Percentiles rank a stretch among this genome's conserved stretches.
phyloP scores from a whole-genome alignment of 2,888 invertebrate species.

The Ellobium chinense region DNA sequence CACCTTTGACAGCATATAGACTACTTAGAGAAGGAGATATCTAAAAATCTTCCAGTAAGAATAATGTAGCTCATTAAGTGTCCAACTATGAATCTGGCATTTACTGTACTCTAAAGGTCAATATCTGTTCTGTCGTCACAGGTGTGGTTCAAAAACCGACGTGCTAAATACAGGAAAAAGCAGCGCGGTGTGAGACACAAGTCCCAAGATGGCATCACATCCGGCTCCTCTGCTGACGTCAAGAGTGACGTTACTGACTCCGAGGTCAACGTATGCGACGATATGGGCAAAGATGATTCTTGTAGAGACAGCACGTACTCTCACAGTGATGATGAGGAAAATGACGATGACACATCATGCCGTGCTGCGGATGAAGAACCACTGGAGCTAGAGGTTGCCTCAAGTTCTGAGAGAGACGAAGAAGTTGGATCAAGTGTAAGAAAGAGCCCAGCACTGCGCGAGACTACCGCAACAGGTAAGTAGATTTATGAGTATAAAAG shows the following conservation, averaged over 20 bases:
- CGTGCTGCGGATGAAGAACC: constrained; percentile 50
- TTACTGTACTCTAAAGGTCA: not conserved
- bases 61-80: too few relatives aligned
- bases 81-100: too few relatives aligned
- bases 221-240: not conserved
- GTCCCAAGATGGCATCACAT: constrained; percentile 18
- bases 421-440: too few relatives aligned
- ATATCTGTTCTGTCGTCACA: not conserved
- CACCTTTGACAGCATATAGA: too few relatives aligned
- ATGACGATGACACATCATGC: constrained; percentile 15
- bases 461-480: too few relatives aligned
- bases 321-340: constrained; percentile 34
- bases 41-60: too few relatives aligned
- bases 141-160: constrained; percentile 84
- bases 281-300: constrained; percentile 29
- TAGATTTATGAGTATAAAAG: too few relatives aligned
- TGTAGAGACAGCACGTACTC: constrained; percentile 22
- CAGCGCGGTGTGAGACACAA: constrained; percentile 80
- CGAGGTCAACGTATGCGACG: constrained; percentile 38
- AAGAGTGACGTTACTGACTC: not conserved
- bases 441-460: too few relatives aligned
- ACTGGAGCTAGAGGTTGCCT: constrained; percentile 34
- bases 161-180: constrained; percentile 98
- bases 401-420: not conserved
- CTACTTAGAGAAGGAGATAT: too few relatives aligned